phyloP scores from a whole-genome alignment of 2,113 vertebrate species.

The Triplophysa siluroides region DNA sequence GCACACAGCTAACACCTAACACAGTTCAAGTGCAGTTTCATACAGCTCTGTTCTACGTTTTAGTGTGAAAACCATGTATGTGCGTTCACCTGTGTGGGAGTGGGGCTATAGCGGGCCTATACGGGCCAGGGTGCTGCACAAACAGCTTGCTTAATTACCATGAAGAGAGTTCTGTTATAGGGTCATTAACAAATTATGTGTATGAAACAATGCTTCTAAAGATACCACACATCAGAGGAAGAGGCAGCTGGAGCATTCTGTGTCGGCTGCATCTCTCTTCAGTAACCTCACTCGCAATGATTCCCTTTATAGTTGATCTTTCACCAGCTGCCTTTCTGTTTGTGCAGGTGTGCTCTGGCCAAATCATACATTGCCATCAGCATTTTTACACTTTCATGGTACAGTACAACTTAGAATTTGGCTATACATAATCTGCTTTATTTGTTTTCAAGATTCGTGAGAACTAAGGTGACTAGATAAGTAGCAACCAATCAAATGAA shows the following conservation, averaged over 20 bases:
- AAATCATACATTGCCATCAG: neutral
- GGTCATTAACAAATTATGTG: constrained; percentile 68
- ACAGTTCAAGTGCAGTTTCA: constrained; percentile 27
- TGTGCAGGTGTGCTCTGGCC: constrained; percentile 59
- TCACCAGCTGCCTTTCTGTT: constrained; percentile 40
- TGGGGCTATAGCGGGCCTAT: constrained; percentile 57
- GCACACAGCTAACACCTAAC: constrained; percentile 22
- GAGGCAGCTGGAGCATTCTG: constrained; percentile 48
- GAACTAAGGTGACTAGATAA: neutral
- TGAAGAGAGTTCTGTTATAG: constrained; percentile 63
- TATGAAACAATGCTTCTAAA: constrained; percentile 61
- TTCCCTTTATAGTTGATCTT: constrained; percentile 52
- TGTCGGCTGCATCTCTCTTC: constrained; percentile 44
- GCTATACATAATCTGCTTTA: neutral
- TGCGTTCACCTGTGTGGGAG: constrained; percentile 55
- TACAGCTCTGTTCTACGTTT: constrained; percentile 21
- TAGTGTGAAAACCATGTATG: neutral
- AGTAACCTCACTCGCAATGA: constrained; percentile 54
- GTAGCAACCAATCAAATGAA: no score
- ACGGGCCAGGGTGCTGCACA: constrained; percentile 60
- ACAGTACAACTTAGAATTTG: neutral
- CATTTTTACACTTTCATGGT: neutral
- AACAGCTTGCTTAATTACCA: constrained; percentile 68
- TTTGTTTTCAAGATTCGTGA: no score
- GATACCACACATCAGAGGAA: constrained; percentile 56